Evolutionary conservation across 2,113 vertebrate species (phyloP), one percentile per base, ranked within the genome.

Genomic region (Pachycephala philippinensis): DNA sequence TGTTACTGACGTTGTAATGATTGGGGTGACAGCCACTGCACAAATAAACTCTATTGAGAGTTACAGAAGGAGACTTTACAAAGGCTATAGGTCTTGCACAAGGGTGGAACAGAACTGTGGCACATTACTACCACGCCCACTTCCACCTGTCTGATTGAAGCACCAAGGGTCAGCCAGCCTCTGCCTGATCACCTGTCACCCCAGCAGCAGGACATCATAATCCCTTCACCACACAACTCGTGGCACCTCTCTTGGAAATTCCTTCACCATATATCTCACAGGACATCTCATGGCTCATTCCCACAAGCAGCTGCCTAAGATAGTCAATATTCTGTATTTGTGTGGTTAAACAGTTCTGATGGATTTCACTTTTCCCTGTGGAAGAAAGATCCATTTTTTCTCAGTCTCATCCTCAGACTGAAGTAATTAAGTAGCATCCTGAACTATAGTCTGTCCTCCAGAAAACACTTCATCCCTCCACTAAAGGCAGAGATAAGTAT

Each of bases 71-170:
- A 26, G 26, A 35, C 17, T 7, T 21, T 35, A 31, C 17, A 35
- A 31, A 80, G 65, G 35, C 35, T 42, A 11, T 50, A 26, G 31
- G 10, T 31, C 11, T 57, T 65, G 31, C 37, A 42, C 35, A 44
- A 33, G 27, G 6, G 14, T 49, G 35, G 31, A 72, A 33, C 12
- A 44, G 42, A 50, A 37, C 10, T 0, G 0, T 18, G 37, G 14
- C 26, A 20, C 27, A 30, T 26, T 7, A 13, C 26, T 21, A 22
- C 33, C 31, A 50, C 1, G 0, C 18, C 31, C 15, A 33, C 18
- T 59, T 31, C 44, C 26, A 37, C 33, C 7, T 35, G 9, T 30
- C 37, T 59, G 31, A 37, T 18, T 44, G 9, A 33, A 77, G 23
- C 17, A 27, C 12, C 27, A 14, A 22, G 9, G 17, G 22, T 50